Conservation (phyloP, 2,113 vertebrate species). For the Gnathonemus echidnorhynchus region DNA sequence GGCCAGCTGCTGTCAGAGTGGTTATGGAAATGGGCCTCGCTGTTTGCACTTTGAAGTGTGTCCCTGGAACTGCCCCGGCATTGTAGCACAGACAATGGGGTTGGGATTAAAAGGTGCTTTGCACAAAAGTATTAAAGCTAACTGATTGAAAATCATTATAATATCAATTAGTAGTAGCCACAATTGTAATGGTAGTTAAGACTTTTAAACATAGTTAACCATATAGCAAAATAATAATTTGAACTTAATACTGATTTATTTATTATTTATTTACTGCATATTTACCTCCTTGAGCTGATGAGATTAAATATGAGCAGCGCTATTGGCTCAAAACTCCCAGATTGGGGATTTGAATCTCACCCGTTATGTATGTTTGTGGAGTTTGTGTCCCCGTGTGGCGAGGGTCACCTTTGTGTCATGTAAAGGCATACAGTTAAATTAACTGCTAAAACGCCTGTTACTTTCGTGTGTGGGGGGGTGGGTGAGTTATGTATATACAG, state of each 20-base stretch:
- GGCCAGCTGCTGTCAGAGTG: neutral
- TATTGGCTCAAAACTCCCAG: neutral
- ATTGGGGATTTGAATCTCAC: neutral
- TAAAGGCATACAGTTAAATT: neutral
- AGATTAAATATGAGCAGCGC: neutral
- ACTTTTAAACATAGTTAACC: neutral
- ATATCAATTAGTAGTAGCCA: neutral
- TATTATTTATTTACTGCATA: neutral
- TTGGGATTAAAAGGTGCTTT: neutral
- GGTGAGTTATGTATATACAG: neutral
- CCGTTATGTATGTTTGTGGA: neutral
- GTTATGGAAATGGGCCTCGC: neutral
- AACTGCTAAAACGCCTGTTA: neutral
- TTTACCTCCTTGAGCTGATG: neutral
- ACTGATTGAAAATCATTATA: neutral
- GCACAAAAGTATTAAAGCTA: neutral
- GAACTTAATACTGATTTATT: neutral
- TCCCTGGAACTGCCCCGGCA: neutral
- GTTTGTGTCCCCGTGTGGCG: neutral
- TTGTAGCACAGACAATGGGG: neutral
- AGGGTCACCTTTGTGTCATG: neutral
- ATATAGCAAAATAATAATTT: neutral
- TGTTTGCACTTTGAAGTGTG: neutral
- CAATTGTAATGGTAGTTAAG: neutral
- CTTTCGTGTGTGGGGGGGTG: neutral